Evolutionary conservation across 2,797 vertebrate genomes (phyloP), one percentile per base, ranked within the genome.

Genomic region (Pachyuromys duprasi): DNA sequence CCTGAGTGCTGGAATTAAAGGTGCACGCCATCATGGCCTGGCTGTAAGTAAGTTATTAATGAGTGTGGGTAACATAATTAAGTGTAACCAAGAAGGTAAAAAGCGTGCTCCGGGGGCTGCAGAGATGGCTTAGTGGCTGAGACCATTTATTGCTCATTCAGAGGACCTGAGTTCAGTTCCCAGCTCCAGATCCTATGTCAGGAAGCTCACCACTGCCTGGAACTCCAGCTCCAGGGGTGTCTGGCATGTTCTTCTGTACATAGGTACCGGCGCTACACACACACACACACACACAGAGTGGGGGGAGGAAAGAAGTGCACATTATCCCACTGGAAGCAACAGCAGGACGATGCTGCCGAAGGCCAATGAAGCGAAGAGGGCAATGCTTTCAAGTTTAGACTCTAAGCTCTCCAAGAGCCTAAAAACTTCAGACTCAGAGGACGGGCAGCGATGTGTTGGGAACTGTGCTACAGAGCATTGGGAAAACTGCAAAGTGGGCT

Each of bases 321-420:
- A 82, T 89, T 89, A n/a, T 90, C 76, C 69, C 92, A 83, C 33
- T 90, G 36, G 36, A 86, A 53, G 26, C n/a, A 88, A 45, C 15
- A 14, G 62, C 33, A 55, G 69, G 49, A 90, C 86, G 70, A n/a
- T 31, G 60, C 57, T 42, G 45, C 15, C 15, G 5, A 57, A 53
- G 33, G 26, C 45, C 86, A 31, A 33, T 69, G 15, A 93, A 82
- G 36, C 60, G 18, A 76, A 95, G 55, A 67, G 5, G 9, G 15
- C 63, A 4, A 28, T 39, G 70, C 70, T 81, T 74, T 60, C 28
- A 45, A 90, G 53, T 17, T 53, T 67, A 84, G 82, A 84, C 42
- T 63, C n/a, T 89, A 94, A 31, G 45, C 17, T 31, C 75, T 36
- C 76, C n/a, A 42, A 84, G 36, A 76, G 65, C 76, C 70, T n/a